A percentile compares a stretch with the other conserved stretches of the same genome.
Evolutionary conservation across 2,113 vertebrate species (phyloP).

Genomic region (Morphnarchus princeps): DNA sequence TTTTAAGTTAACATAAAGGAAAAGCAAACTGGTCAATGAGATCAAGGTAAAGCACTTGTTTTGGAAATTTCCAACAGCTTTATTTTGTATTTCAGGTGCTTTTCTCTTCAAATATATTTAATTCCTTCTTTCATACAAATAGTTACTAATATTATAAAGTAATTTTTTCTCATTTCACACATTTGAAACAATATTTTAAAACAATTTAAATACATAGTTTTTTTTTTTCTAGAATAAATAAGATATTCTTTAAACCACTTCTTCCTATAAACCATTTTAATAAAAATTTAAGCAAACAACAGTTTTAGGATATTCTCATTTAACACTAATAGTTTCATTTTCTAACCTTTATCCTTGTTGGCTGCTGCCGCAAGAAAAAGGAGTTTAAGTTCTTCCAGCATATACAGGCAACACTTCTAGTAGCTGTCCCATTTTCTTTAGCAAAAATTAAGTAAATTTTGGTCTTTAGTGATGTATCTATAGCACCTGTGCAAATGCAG

Average conservation of each 20-base stretch:
- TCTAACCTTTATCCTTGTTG: rapidly evolving
- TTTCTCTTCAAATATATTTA: not conserved
- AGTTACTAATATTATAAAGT: not conserved
- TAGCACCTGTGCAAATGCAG: not conserved
- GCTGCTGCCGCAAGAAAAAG: not conserved
- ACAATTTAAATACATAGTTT: not conserved
- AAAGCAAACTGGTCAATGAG: not conserved
- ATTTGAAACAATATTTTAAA: not conserved
- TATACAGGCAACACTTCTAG: not conserved
- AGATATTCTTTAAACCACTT: not conserved
- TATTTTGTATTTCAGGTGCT: not conserved
- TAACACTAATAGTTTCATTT: not conserved
- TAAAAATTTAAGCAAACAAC: not conserved
- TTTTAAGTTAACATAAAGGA: not conserved
- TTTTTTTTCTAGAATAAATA: not conserved
- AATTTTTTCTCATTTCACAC: not conserved
- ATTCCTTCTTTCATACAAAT: not conserved
- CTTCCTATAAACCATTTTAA: not conserved
- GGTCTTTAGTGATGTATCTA: not conserved
- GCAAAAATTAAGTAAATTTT: not conserved
- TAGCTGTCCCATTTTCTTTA: not conserved
- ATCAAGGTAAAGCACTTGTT: not conserved
- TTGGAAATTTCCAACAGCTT: not conserved
- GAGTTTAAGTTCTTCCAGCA: not conserved
- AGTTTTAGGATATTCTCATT: not conserved